Evolutionary conservation across 2,113 vertebrate species (phyloP), one percentile per base, ranked within the genome.

Genomic region (Hippotragus niger): DNA sequence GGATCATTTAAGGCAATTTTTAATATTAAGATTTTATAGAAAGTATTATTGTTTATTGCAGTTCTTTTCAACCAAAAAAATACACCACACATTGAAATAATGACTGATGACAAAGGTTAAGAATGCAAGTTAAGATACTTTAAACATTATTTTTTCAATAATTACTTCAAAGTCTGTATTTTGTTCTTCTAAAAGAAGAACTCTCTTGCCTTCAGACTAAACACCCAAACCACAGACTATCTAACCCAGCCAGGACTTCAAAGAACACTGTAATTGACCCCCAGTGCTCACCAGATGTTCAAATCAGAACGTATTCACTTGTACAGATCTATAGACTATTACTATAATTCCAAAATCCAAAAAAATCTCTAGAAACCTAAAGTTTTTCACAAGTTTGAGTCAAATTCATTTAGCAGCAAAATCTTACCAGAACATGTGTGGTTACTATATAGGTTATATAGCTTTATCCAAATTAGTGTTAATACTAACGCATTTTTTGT

Each of bases 161-260:
- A 96, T 67, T 88, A 91, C 52, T 83, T 98, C 82, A 90, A 95
- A 95, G 33, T 95, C 90, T 95, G 16, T 92, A 91, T 91, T 98
- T 95, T 98, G 52, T 97, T 94, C 33, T 94, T 94, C 95, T 87
- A 91, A 64, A 97, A 98, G 78, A 67, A 67, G 16, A 91, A 98
- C 50, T 86, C 64, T 40, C 92, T 93, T 97, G 84, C 74, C 62
- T 94, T 97, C 64, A 98, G 97, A 98, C 97, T 98, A 98, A 98
- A 98, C 93, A 98, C 45, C 89, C 14, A 94, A 98, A 90, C 58
- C 94, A 97, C 83, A 97, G 92, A 98, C 85, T 96, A 98, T 57
- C 64, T 98, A 85, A 96, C 11, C 21, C 52, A 96, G 74, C 23
- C 67, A 90, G 84, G 45, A 93, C 94, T 82, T 92, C 17, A 5